These are phyloP conservation scores for Gallirallus australis DNA, from an alignment of 2,797 vertebrate genomes.

Conservation along the genomic window DNA sequence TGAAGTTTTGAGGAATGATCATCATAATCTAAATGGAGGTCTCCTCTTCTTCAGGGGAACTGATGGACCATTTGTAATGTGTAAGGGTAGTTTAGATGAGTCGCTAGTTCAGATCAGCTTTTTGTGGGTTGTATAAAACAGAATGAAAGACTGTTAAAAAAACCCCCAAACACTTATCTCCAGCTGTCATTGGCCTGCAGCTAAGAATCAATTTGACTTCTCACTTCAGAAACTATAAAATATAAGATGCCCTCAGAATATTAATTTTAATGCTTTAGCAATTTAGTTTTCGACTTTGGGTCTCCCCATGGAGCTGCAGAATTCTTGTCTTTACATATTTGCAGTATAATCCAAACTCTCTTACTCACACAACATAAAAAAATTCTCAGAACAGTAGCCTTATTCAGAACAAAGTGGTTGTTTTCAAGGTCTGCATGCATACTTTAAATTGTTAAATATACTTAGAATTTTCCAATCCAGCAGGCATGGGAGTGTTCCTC, in stretches of 20 bases:
- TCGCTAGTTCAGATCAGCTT: not conserved
- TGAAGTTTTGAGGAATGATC: not conserved
- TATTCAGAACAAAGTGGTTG: conserved; percentile 43
- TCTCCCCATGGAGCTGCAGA: not conserved
- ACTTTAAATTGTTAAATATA: conserved; percentile 65
- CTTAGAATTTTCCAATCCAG: conserved; percentile 38
- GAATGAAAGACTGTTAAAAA: not conserved
- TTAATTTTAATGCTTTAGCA: not conserved
- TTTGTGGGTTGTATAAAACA: not conserved
- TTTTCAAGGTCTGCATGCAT: conserved; percentile 57
- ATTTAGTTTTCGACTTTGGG: not conserved
- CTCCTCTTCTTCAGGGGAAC: not conserved
- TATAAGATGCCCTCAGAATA: not conserved
- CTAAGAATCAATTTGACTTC: not conserved
- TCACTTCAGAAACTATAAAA: not conserved
- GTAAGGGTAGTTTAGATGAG: not conserved
- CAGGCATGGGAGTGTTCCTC: conserved; percentile 40
- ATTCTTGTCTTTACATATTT: not conserved
- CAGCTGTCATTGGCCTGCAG: not conserved
- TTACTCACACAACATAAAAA: not conserved
- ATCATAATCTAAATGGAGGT: not conserved
- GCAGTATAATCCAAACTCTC: not conserved
- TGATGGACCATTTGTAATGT: not conserved
- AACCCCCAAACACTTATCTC: not conserved
- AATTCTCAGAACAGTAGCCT: not conserved